phyloP scores from a whole-genome alignment of 2,888 invertebrate species.

The Adela reaumurella region DNA sequence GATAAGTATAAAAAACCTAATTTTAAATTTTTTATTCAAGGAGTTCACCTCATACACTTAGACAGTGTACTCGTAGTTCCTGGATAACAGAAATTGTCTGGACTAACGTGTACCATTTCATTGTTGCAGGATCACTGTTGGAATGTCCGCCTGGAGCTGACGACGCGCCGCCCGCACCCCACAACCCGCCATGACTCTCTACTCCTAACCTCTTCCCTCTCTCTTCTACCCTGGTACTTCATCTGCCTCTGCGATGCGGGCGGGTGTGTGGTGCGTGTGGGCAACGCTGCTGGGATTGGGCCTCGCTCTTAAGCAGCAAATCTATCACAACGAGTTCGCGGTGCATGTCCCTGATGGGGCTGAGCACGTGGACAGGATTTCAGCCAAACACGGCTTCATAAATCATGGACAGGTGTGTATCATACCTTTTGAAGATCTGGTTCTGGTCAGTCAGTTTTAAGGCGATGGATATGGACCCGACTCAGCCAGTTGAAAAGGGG shows the following conservation, averaged over 20 bases:
- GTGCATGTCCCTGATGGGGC: slow-evolving; percentile 75
- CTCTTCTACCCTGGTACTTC: background rate
- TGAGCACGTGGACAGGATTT: slow-evolving; percentile 71
- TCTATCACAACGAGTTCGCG: slow-evolving; percentile 82
- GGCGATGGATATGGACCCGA: too few species aligned
- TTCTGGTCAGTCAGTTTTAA: too few species aligned
- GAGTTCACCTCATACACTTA: too few species aligned
- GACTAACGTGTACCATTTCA: too few species aligned
- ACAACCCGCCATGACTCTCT: background rate
- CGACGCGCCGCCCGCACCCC: slow-evolving; percentile 19
- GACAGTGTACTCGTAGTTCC: too few species aligned
- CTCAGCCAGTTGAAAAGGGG: too few species aligned
- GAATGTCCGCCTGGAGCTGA: slow-evolving; percentile 13
- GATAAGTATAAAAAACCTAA: too few species aligned
- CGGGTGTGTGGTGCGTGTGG: slow-evolving; percentile 19
- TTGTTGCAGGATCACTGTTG: too few species aligned
- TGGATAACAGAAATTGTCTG: too few species aligned
- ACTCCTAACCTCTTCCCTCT: too few species aligned
- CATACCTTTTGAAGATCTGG: too few species aligned
- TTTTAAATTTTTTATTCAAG: too few species aligned
- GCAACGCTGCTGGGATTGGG: slow-evolving; percentile 15
- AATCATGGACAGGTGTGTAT: slow-evolving; percentile 85
- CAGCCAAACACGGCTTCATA: slow-evolving; percentile 78
- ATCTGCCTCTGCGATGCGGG: slow-evolving; percentile 12
- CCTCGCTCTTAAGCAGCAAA: slow-evolving; percentile 23